Evolutionary conservation across 2,888 invertebrate genomes (phyloP).

Genomic region (Mesochorus sp.): DNA sequence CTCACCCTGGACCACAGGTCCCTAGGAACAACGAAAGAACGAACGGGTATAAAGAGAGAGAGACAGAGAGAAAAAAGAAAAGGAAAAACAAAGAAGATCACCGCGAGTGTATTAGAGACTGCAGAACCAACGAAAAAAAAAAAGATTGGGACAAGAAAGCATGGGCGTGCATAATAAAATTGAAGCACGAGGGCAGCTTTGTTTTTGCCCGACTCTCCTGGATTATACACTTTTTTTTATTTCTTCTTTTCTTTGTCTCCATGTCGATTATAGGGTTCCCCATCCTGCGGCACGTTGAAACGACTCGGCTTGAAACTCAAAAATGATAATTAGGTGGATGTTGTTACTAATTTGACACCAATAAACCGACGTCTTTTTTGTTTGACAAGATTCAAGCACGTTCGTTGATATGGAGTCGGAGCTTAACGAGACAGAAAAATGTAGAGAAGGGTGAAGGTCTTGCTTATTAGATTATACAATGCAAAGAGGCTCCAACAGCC

Average conservation of each 20-base stretch:
- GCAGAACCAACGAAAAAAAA: constrained; percentile 16
- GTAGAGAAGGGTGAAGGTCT: constrained; percentile 15
- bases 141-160: constrained; percentile 55
- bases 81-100: constrained; percentile 33
- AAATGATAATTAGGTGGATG: no score
- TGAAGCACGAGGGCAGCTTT: constrained; percentile 25
- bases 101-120: constrained; percentile 48
- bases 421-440: constrained; percentile 36
- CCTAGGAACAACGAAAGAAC: not conserved
- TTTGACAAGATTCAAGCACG: no score
- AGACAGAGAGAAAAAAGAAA: not conserved
- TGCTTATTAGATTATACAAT: constrained; percentile 33
- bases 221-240: constrained; percentile 10
- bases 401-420: no score
- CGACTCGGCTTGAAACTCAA: not conserved
- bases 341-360: no score
- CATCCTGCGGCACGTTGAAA: not conserved
- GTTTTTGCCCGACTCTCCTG: constrained; percentile 1
- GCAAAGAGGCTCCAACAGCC: constrained; percentile 2
- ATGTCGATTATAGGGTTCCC: constrained; percentile 4
- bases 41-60: not conserved
- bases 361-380: no score
- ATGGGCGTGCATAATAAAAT: constrained; percentile 69
- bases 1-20: constrained; percentile 2
- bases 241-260: constrained; percentile 50